Conservation (phyloP, 2,113 vertebrate species). For the Lipophrys pholis region DNA sequence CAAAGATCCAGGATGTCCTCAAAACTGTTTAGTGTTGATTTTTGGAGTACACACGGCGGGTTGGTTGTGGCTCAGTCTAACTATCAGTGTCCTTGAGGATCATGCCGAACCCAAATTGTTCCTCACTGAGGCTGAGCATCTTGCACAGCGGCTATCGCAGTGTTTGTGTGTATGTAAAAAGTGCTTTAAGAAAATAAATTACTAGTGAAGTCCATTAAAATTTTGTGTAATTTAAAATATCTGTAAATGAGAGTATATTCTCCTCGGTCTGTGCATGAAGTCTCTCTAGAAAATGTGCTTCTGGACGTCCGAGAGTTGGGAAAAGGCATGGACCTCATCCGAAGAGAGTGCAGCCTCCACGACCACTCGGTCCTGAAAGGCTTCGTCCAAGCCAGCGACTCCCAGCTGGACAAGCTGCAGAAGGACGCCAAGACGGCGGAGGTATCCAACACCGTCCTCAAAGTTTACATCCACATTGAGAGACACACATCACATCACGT, state of each 20-base stretch:
- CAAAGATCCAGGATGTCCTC: background rate
- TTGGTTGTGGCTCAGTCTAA: too few relatives aligned
- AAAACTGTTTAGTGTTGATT: too few relatives aligned
- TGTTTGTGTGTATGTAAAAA: too few relatives aligned
- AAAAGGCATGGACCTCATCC: conserved; percentile 94
- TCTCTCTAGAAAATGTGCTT: conserved; percentile 96
- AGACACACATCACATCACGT: conserved; percentile 22
- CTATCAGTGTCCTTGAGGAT: too few relatives aligned
- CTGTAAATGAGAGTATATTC: background rate
- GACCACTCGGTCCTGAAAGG: conserved; percentile 90
- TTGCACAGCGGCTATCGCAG: too few relatives aligned
- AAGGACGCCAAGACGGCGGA: conserved; percentile 91
- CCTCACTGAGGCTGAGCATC: too few relatives aligned
- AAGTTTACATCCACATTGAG: conserved; percentile 14
- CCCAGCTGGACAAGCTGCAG: conserved; percentile 92
- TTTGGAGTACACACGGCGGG: too few relatives aligned
- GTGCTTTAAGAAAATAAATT: background rate
- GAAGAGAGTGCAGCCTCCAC: conserved; percentile 91
- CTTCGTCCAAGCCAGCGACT: conserved; percentile 89
- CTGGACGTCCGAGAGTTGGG: conserved; percentile 95
- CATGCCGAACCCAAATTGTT: too few relatives aligned
- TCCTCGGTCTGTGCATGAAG: conserved; percentile 66
- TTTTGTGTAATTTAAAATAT: background rate
- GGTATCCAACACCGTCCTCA: conserved; percentile 71
- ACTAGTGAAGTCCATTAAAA: background rate